Evolutionary conservation across 2,113 vertebrate genomes (phyloP).

Genomic region (Tachysurus fulvidraco): DNA sequence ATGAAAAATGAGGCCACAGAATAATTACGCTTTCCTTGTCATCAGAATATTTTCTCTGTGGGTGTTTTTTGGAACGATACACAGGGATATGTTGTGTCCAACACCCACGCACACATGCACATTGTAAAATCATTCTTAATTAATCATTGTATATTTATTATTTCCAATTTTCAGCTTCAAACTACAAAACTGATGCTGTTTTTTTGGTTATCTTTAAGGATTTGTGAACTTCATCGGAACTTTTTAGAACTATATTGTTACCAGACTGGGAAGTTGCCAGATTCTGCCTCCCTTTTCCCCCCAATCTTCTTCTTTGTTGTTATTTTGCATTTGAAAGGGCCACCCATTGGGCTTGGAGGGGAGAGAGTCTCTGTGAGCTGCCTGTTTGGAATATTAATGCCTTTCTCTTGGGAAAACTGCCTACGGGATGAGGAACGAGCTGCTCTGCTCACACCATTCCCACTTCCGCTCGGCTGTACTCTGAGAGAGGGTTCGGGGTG

Average conservation of each 20-base stretch:
- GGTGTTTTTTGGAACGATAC: conserved; percentile 12
- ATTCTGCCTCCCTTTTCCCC: conserved; percentile 25
- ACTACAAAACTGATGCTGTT: background rate
- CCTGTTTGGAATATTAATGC: conserved; percentile 61
- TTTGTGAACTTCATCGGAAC: conserved; percentile 26
- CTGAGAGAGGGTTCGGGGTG: background rate
- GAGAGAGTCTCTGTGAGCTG: conserved; percentile 49
- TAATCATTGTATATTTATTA: conserved; percentile 26
- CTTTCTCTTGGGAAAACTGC: conserved; percentile 58
- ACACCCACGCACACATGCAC: background rate
- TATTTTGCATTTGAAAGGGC: conserved; percentile 59
- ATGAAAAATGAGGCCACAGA: conserved; percentile 37
- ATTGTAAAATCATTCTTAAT: conserved; percentile 20
- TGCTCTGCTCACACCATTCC: conserved; percentile 33
- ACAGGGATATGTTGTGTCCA: background rate
- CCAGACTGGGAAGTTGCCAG: conserved; percentile 51
- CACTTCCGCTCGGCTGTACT: conserved; percentile 47
- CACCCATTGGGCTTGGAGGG: conserved; percentile 59
- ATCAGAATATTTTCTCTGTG: conserved; percentile 37
- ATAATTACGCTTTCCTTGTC: conserved; percentile 42
- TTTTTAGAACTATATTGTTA: conserved; percentile 50
- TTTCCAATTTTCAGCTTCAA: background rate
- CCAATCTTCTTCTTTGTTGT: conserved; percentile 49
- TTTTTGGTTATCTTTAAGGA: conserved; percentile 11
- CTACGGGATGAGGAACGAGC: conserved; percentile 53